Base-by-base conservation (phyloP, 1,140 invertebrate genomes). In the Drosophila bocqueti region DNA sequence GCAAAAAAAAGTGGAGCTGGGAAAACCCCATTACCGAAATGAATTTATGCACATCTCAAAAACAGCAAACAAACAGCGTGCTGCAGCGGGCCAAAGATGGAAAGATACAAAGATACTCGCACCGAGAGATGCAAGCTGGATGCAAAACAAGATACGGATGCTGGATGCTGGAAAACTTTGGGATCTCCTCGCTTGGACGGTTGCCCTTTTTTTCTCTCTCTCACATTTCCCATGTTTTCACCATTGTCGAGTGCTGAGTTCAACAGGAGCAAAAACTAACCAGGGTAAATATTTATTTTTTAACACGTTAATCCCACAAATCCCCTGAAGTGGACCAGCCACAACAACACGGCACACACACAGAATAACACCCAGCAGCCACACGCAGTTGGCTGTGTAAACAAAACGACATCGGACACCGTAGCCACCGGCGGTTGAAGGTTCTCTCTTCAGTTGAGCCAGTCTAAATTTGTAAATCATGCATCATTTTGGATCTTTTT, bases 221-320 rank as follows among this genome's bases (percentile, higher is more conserved):
- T 24, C 26, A 54, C 49, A 31, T 52, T 47, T 76, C 26, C 34
- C 81, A 64, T 87, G 83, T 87, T 87, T 89, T 78, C 62, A 65
- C 72, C 76, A 72, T 62, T 83, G 77, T 78, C 65, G 73, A 71
- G 77, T 57, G 69, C 65, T 80, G 81, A 78, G 83, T 84, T 78
- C 72, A 84, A 87, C 81, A 83, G 61, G 77, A 83, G 81, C 58
- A 75, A 86, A 82, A 85, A 89, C 84, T 89, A 87, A 87, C 84
- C 83, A 87, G 81, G 87, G 77, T 87, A 87, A 87, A 87, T 87
- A 89, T 87, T 87, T 87, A 87, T 89, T 87, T 87, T 87, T 87
- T 89, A 89, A 89, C 84, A 87, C 84, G 84, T 87, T 87, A 87
- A 87, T 87, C 84, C 87, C 81, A 89, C 84, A 87, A 84, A 87